Evolutionary conservation across 2,113 vertebrate species (phyloP), one percentile per base, ranked within the genome.

Genomic region (Poeciliopsis turrubarensis): DNA sequence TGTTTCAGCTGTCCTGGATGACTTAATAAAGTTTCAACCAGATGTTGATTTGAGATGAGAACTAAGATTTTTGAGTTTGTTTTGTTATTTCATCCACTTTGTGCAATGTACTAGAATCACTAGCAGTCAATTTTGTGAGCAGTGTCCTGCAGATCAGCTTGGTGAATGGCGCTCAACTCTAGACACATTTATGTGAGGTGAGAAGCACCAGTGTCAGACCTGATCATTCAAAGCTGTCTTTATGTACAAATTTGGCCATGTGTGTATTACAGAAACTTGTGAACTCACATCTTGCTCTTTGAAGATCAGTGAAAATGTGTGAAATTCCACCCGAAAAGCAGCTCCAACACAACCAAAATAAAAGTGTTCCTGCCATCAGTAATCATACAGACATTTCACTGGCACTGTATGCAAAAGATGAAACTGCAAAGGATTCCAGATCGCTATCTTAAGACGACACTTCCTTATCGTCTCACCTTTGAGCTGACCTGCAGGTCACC

Each of bases 381-480:
- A 6, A 57, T 22, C 22, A 57, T 47, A 9, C 17, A 57, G 8
- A 57, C 22, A 9, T n/a, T 57, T 57, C 5, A 57, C 51, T 25
- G 22, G 19, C 9, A 65, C 2, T 65, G 22, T 65, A 34, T 65
- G 17, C 22, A 65, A 34, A 19, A 34, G 22, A 22, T 65, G 63
- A 82, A 76, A 85, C 60, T 70, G 77, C 74, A 83, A 88, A 79
- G 87, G 80, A 75, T 85, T 89, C 67, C n/a, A 32, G 60, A 68
- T 78, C 77, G 81, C 88, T 90, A 91, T 75, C 78, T 87, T 26
- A 68, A 82, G 71, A 79, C 67, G 65, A 57, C 41, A 68, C 81
- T 88, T 84, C 81, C 86, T 78, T 88, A 78, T 85, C 72, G 63
- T 8, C 65, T 72, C n/a, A 90, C 89, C 89, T 83, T 72, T 83